Percentiles rank a stretch among this genome's conserved stretches.
Evolutionary conservation across 2,113 vertebrate genomes (phyloP).

Genomic region (Cavia porcellus): DNA sequence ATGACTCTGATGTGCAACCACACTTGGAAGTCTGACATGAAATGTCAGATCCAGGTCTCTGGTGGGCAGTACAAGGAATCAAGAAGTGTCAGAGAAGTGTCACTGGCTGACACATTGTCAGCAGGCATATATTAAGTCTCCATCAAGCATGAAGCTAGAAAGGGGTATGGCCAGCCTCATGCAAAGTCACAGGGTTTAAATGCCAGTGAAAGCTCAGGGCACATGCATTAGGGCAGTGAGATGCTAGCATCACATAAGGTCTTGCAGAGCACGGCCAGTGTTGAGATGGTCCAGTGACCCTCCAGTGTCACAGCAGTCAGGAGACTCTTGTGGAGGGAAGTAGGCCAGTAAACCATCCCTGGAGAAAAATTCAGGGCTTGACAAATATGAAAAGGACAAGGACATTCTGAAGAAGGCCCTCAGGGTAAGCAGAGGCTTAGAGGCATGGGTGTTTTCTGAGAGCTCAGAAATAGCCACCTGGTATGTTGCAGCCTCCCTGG

Average conservation of each 20-base stretch:
- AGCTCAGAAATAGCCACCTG: neutral
- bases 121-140: neutral
- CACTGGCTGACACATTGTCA: neutral
- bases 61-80: neutral
- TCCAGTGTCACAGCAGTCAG: neutral
- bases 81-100: neutral
- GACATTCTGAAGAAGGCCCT: neutral
- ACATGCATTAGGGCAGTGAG: neutral
- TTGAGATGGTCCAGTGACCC: neutral
- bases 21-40: conserved; percentile 47
- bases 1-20: neutral
- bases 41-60: conserved; percentile 10
- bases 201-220: neutral
- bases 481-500: neutral
- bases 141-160: neutral
- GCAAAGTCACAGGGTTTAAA: neutral
- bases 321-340: neutral
- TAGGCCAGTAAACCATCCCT: neutral
- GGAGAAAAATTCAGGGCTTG: neutral
- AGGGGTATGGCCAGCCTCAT: neutral
- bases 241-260: neutral
- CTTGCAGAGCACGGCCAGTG: neutral
- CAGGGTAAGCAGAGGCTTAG: neutral
- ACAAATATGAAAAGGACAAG: neutral
- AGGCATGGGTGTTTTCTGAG: neutral